Evolutionary conservation across 2,888 invertebrate species (phyloP), one percentile per base, ranked within the genome.

Genomic region (Subacronicta megacephala): DNA sequence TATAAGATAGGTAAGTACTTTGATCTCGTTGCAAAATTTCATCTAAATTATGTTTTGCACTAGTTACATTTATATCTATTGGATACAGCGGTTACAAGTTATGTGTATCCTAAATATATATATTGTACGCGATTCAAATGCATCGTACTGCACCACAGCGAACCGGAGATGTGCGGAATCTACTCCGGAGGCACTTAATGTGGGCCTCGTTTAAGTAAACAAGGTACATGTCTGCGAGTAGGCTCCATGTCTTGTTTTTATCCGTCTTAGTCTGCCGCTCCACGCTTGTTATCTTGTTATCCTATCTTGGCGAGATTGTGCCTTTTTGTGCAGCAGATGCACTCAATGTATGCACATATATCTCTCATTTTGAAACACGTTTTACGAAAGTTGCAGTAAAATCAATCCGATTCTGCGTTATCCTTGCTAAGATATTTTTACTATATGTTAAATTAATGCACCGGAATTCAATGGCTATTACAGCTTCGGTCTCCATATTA

Each of bases 251-350:
- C 89, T 87, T 88, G 91, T 92, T 92, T 93, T 92, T 93, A 89
- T 90, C 90, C 87, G 81, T 90, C 90, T 90, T 88, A 86, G 85
- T 85, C 81, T 78, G 83, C 85, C 90, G 90, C 87, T 90, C 85
- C 87, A 87, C 87, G 92, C 88, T 93, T 88, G 91, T 93, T 93
- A 94, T 93, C 93, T 93, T 93, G 93, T 94, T 94, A 93, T 90
- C 91, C 92, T 92, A 93, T 93, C 93, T 90, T 83, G 84, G 78
- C 78, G 83, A 90, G 92, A 92, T 92, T 91, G 88, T 90, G 83
- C 89, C 90, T 92, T 92, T 93, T 93, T 93, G 89, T 82, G 79
- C 83, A 82, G 80, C 82, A 83, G 83, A 83, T 84, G 83, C 81
- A 79, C 80, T 87, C 80, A 83, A 85, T 85, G 64, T 85, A 85